phyloP scores from a whole-genome alignment of 2,888 invertebrate species.

The Eilema caniola region DNA sequence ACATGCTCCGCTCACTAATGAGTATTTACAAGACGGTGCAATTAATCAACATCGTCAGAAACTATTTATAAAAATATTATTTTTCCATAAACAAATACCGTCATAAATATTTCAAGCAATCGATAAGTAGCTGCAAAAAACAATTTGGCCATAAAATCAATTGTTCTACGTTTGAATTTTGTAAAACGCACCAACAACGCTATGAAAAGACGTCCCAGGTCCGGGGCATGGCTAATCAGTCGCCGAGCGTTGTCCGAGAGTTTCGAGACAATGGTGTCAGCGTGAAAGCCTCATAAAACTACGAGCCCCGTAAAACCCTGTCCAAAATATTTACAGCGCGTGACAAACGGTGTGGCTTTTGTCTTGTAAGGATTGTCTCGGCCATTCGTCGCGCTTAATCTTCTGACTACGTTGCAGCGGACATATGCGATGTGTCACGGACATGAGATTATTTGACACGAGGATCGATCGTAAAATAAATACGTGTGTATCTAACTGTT shows the following conservation, averaged over 20 bases:
- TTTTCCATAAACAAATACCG: constrained; percentile 39
- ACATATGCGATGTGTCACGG: constrained; percentile 68
- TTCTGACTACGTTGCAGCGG: constrained; percentile 67
- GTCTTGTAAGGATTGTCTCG: constrained; percentile 78
- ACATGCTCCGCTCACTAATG: constrained; percentile 35
- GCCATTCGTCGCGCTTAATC: constrained; percentile 78
- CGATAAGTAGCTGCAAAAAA: constrained; percentile 37
- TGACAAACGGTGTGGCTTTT: constrained; percentile 79
- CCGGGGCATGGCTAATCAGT: constrained; percentile 76
- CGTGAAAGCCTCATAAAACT: constrained; percentile 83
- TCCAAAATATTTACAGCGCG: constrained; percentile 86
- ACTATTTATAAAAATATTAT: constrained; percentile 24
- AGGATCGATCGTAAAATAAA: constrained; percentile 52
- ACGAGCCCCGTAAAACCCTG: constrained; percentile 75
- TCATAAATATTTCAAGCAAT: constrained; percentile 46
- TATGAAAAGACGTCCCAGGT: constrained; percentile 58
- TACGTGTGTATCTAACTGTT: constrained; percentile 41
- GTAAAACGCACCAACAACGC: constrained; percentile 46
- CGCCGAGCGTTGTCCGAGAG: constrained; percentile 59
- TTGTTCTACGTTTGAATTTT: constrained; percentile 49
- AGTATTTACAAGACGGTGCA: constrained; percentile 24
- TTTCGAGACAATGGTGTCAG: constrained; percentile 74
- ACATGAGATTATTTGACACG: constrained; percentile 58
- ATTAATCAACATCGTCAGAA: constrained; percentile 22
- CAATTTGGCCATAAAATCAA: constrained; percentile 41